A percentile compares a stretch with the other conserved stretches of the same genome.
Evolutionary conservation across 53 echinoderm and acorn worm species (phyloP).

Genomic region (Patiria pectinifera): DNA sequence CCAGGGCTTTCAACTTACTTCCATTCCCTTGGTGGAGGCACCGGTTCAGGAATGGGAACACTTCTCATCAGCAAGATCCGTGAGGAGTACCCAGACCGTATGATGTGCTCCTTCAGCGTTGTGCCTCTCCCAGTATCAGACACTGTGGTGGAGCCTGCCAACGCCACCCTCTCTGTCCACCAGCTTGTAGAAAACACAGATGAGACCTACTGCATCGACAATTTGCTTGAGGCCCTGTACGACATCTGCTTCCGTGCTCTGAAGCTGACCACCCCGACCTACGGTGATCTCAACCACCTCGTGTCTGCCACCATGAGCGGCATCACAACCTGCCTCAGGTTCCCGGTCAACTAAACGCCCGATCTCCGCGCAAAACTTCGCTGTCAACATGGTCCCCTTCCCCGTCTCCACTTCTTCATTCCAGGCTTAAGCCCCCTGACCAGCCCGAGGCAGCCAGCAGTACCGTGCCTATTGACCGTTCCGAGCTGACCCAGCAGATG

Average conservation of each 20-base stretch:
- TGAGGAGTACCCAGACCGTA: slow-evolving; percentile 84
- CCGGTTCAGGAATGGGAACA: slow-evolving; percentile 81
- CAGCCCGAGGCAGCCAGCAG: slow-evolving; percentile 95
- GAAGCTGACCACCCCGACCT: slow-evolving; percentile 73
- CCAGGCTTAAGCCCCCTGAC: slow-evolving; percentile 98
- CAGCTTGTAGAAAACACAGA: slow-evolving; percentile 84
- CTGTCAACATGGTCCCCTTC: slow-evolving; percentile 75
- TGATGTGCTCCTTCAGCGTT: slow-evolving; percentile 86
- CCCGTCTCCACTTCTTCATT: slow-evolving; percentile 95
- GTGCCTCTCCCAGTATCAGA: slow-evolving; percentile 84
- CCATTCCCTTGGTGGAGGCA: slow-evolving; percentile 85
- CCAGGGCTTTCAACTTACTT: slow-evolving; percentile 87
- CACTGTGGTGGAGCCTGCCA: slow-evolving; percentile 85
- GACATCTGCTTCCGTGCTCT: slow-evolving; percentile 82
- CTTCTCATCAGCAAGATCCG: slow-evolving; percentile 87
- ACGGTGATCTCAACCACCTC: slow-evolving; percentile 74
- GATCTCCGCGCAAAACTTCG: slow-evolving; percentile 96
- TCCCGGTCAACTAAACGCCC: slow-evolving; percentile 95
- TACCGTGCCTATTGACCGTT: slow-evolving; percentile 95
- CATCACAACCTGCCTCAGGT: slow-evolving; percentile 71
- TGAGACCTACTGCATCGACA: slow-evolving; percentile 80
- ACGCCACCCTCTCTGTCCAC: slow-evolving; percentile 81
- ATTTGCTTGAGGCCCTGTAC: slow-evolving; percentile 77
- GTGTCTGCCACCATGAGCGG: slow-evolving; percentile 79
- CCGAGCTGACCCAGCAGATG: slow-evolving; percentile 98